Evolutionary conservation across 37 sponge, comb jelly and placozoan genomes (phyloP), one percentile per base, ranked within the genome.

Genomic region (Oscarella lobularis): DNA sequence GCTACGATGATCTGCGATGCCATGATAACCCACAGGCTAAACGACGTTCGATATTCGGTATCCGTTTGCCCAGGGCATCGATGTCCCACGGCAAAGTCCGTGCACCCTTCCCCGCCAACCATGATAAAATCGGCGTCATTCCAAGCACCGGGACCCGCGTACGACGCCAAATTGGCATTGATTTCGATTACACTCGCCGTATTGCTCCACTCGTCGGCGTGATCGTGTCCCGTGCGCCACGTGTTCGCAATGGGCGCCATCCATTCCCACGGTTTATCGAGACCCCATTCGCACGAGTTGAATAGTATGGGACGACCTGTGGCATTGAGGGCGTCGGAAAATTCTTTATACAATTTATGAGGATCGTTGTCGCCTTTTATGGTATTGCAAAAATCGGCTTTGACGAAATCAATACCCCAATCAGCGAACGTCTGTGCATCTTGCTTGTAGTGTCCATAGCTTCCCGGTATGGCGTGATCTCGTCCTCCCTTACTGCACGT

Each of bases 371-470:
- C 71, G 33, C 33, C 33, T 30, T 4, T 4, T 68, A 4, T 5
- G 29, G 71, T 68, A 20, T 68, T 68, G 31, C 71, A 68, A 4
- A 4, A 68, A 20, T 68, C 71, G 5, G 31, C 31, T 14, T 68
- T 68, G 5, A 68, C 71, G 31, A 29, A 68, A 4, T 68, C 71
- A 5, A 68, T 14, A 20, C 31, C 31, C 71, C 71, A 68, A 35
- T 5, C 6, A 29, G 71, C 71, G 31, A 29, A 68, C 31, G 71
- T 68, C 6, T 68, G 6, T 4, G 71, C 71, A 68, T 68, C 71
- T 20, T 68, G 71, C 71, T 68, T 35, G 31, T 68, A 68, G 31
- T 68, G 71, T 29, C 71, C 71, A 68, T 68, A 68, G 31, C 71
- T 68, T 5, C 71, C 71, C 5, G 71, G 71, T 68, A 68, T 68